Conservation (phyloP, 2,888 invertebrate genomes). For the Lamellibrachia satsuma region DNA sequence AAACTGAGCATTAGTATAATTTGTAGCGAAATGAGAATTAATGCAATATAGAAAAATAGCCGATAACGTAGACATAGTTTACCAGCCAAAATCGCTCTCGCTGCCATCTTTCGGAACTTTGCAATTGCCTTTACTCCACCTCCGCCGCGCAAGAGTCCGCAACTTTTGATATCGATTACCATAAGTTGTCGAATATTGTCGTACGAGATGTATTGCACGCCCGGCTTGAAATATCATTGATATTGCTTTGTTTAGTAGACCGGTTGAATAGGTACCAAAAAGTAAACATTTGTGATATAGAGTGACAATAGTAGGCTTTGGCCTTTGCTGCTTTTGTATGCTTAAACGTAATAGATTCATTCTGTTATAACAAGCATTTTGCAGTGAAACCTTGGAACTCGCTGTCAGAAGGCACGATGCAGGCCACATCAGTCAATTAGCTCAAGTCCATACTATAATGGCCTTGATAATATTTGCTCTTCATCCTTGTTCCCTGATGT, state of each 20-base stretch:
- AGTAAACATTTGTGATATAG: too few species aligned
- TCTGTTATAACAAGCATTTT: too few species aligned
- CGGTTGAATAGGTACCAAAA: not conserved
- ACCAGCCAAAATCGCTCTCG: not conserved
- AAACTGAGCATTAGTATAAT: not conserved
- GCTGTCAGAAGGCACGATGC: too few species aligned
- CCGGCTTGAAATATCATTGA: not conserved
- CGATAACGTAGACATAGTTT: not conserved
- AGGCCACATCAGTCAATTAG: too few species aligned
- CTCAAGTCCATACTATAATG: too few species aligned
- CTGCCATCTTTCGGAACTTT: slow-evolving; percentile 17
- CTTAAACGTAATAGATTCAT: too few species aligned
- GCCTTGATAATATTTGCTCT: too few species aligned
- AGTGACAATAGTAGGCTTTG: too few species aligned
- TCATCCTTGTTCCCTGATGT: too few species aligned
- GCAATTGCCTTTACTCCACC: not conserved
- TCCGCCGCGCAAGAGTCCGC: not conserved
- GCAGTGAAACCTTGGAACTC: too few species aligned
- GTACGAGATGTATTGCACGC: not conserved
- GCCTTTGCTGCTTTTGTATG: too few species aligned
- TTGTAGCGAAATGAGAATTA: not conserved
- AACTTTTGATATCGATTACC: not conserved
- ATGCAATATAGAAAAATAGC: not conserved
- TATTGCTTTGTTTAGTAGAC: not conserved
- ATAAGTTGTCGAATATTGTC: not conserved